Evolutionary conservation across 2,113 vertebrate species (phyloP).

Genomic region (Grammomys dolichurus): DNA sequence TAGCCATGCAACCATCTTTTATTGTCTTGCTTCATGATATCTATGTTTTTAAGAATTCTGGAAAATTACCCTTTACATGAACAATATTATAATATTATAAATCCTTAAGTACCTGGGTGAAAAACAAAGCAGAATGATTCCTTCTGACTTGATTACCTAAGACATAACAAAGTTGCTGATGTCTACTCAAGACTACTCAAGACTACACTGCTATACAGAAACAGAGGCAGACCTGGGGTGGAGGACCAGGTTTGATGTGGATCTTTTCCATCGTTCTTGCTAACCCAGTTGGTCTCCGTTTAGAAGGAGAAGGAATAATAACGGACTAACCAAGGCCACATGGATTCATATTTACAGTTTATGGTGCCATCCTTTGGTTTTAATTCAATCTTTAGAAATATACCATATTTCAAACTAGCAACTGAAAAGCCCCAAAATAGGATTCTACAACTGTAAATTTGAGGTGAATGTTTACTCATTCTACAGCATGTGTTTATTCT

Average conservation of each 20-base stretch:
- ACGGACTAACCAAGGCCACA: neutral
- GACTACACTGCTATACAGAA: rapidly evolving
- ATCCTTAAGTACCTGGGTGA: neutral
- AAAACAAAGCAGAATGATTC: neutral
- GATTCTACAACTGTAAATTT: conserved; percentile 51
- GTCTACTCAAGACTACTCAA: neutral
- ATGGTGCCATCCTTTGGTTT: conserved; percentile 65
- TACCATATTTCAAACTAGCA: conserved; percentile 27
- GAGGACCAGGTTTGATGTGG: neutral
- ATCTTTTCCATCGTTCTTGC: neutral
- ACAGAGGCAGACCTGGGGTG: neutral
- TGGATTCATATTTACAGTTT: conserved; percentile 5
- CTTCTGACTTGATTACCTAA: neutral
- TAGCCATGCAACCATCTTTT: neutral
- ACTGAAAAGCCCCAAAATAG: conserved; percentile 58
- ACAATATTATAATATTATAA: neutral
- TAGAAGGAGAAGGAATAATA: conserved; percentile 3
- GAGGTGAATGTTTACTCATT: conserved; percentile 73
- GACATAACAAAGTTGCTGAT: neutral
- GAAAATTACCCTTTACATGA: neutral
- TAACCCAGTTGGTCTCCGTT: neutral
- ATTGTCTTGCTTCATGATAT: conserved; percentile 24
- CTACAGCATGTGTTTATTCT: conserved; percentile 71
- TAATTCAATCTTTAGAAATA: conserved; percentile 55
- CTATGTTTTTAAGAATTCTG: conserved; percentile 1